Evolutionary conservation across 2,888 invertebrate genomes (phyloP), one percentile per base, ranked within the genome.

Genomic region (Liposcelis brunnea): DNA sequence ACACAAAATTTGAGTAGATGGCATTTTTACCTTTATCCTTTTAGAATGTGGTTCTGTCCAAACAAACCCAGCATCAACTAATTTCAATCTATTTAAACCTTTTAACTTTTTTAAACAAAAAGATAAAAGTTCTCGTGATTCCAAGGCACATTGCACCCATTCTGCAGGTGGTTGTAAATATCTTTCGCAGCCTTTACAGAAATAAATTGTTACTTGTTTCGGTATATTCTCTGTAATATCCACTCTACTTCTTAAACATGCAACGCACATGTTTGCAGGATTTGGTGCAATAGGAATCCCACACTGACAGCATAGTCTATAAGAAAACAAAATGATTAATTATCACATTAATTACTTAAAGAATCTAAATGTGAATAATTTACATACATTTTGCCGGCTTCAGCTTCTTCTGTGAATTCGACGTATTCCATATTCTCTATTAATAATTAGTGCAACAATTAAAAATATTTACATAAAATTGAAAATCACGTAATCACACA

Each of bases 11-110:
- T 33, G 11, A 37, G 26, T n/a, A n/a, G n/a, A n/a, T n/a, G n/a
- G n/a, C n/a, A n/a, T n/a, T n/a, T n/a, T n/a, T n/a, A 91, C 83
- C 70, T 95, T 97, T 44, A 99, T 79, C 52, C 98, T 74, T 64
- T 90, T 94, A 1, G 97, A 98, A 69, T 98, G 98, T 32, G 95
- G 93, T 60, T 98, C 98, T 8, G 98, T 99, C 97, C 97, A 98
- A 2, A 94, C 76, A 68, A 98, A 98, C 1, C 83, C 80, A 34
- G 98, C 98, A 71, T 98, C 97, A 45, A 95, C 71, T 12, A 99
- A 68, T 58, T 91, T 86, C 0, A 97, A 85, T 59, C 82, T 75
- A 56, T 76, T 82, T 6, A 97, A 66, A 1, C 90, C 90, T 62
- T 85, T 95, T 18, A 99, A 63, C 58, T 82, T 86, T 60, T 94